Conservation (phyloP, 53 echinoderm and acorn worm genomes). For the Henricia sp. region DNA sequence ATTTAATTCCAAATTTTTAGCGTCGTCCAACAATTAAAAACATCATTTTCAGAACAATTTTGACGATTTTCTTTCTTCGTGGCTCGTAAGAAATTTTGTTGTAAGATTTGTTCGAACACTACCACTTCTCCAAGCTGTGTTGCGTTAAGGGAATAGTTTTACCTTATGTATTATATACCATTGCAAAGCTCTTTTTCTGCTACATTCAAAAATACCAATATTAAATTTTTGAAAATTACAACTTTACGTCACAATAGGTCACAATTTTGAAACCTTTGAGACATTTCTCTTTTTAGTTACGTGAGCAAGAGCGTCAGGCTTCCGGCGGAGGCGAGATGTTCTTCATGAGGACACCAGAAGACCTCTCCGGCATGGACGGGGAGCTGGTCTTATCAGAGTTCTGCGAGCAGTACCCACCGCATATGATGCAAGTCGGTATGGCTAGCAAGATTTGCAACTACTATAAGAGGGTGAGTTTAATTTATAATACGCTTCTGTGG, state of each 20-base stretch:
- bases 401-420: constrained; percentile 95
- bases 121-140: too few relatives aligned
- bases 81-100: too few relatives aligned
- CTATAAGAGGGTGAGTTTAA: constrained; percentile 90
- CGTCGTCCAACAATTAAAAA: too few relatives aligned
- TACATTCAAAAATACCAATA: neutral
- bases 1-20: too few relatives aligned
- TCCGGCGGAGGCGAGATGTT: constrained; percentile 94
- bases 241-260: neutral
- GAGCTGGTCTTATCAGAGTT: constrained; percentile 86
- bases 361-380: constrained; percentile 95
- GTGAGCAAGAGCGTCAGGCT: constrained; percentile 92
- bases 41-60: too few relatives aligned
- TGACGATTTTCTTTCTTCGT: too few relatives aligned
- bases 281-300: constrained; percentile 54
- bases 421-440: constrained; percentile 99
- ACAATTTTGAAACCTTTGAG: neutral
- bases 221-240: neutral
- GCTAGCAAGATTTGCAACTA: constrained; percentile 92
- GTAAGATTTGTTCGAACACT: too few relatives aligned
- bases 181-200: neutral
- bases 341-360: constrained; percentile 90
- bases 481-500: neutral
- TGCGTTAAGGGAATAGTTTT: too few relatives aligned
- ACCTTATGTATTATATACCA: too few relatives aligned